phyloP scores from a whole-genome alignment of 2,888 invertebrate species.

The Cephalotes varians region DNA sequence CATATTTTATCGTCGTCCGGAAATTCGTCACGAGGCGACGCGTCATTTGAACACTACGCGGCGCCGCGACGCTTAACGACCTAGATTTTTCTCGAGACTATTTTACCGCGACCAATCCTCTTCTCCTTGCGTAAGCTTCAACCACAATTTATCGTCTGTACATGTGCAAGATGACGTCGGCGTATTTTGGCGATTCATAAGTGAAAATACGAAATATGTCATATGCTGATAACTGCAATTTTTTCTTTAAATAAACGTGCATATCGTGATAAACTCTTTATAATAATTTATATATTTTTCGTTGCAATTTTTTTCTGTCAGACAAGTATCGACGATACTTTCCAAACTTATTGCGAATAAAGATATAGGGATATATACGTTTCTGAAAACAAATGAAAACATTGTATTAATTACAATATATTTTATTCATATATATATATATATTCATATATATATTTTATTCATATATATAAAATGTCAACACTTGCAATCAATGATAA shows the following conservation, averaged over 20 bases:
- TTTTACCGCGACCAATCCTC: slow-evolving; percentile 61
- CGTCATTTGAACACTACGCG: slow-evolving; percentile 49
- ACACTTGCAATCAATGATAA: neutral
- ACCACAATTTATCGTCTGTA: slow-evolving; percentile 61
- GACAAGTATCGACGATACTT: neutral
- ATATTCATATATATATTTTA: neutral
- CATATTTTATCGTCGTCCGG: slow-evolving; percentile 58
- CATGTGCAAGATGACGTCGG: slow-evolving; percentile 45
- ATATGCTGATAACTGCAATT: slow-evolving; percentile 37
- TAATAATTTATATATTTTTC: neutral
- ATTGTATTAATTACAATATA: neutral
- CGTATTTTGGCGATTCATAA: slow-evolving; percentile 39
- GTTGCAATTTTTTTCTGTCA: neutral
- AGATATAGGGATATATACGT: neutral
- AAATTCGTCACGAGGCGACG: slow-evolving; percentile 56
- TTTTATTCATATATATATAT: neutral
- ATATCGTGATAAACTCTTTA: neutral
- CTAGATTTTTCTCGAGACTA: slow-evolving; percentile 63
- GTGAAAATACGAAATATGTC: slow-evolving; percentile 30
- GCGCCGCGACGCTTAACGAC: slow-evolving; percentile 58
- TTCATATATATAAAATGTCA: neutral
- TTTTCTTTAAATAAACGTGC: slow-evolving; percentile 1
- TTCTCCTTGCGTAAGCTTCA: slow-evolving; percentile 54
- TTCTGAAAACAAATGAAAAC: neutral
- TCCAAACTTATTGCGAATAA: neutral